phyloP scores from a whole-genome alignment of 2,113 vertebrate genomes.

The Thryonomys swinderianus region DNA sequence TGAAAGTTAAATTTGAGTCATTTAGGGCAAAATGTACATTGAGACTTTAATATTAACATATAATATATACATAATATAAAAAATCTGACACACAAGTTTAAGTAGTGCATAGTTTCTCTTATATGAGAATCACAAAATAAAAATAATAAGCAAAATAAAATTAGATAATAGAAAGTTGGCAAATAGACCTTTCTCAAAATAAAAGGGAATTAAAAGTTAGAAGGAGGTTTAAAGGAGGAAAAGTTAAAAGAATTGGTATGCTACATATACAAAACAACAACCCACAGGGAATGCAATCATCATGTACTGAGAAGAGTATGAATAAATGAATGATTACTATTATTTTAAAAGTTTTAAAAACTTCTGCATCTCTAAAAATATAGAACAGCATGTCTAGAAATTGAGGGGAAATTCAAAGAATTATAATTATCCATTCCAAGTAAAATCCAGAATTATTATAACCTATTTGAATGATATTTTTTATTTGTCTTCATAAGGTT shows the following conservation, averaged over 20 bases:
- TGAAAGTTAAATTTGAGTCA: background rate
- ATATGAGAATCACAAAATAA: background rate
- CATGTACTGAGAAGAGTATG: background rate
- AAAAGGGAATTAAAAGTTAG: background rate
- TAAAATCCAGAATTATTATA: background rate
- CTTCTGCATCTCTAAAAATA: background rate
- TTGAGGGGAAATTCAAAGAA: background rate
- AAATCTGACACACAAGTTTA: background rate
- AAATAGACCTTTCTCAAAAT: background rate
- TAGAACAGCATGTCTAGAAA: background rate
- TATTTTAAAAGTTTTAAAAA: background rate
- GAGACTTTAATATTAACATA: background rate
- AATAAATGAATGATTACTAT: background rate
- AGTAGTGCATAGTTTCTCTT: background rate
- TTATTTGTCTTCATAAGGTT: background rate
- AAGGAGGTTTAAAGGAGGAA: too few relatives aligned
- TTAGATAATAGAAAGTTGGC: background rate
- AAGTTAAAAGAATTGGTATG: background rate
- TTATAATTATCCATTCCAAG: background rate
- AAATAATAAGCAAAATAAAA: background rate
- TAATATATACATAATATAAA: too few relatives aligned
- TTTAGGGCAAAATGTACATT: background rate
- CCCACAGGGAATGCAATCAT: background rate
- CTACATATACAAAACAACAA: background rate
- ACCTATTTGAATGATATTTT: background rate